Evolutionary conservation across 2,113 vertebrate species (phyloP), one percentile per base, ranked within the genome.

Genomic region (Tragulus kanchil): DNA sequence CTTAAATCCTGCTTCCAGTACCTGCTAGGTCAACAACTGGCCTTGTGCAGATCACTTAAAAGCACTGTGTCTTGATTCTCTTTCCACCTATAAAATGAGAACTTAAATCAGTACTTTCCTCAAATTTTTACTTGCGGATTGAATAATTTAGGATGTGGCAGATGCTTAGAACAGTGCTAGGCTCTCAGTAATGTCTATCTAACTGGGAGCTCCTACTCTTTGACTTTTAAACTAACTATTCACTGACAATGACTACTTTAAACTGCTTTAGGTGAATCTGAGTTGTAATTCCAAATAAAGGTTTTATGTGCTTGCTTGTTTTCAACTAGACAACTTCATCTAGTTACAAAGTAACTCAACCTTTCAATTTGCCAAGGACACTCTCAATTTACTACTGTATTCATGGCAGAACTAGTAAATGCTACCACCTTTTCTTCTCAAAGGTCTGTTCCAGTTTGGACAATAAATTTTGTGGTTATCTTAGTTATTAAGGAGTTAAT

Each of bases 191-290:
- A 84, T 77, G 16, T 42, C 31, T 73, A 25, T n/a, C 12, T 50
- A 81, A 28, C 16, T 59, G 12, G 54, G 26, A 85, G 45, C 45
- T 78, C n/a, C 26, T 73, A 26, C 8, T 77, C 26, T 92, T 59
- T 50, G 56, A 96, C 93, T 62, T 96, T 93, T 45, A 86, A 87
- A 62, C 48, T 91, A 56, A 83, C 25, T 42, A 92, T 62, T 88
- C 67, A 64, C n/a, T 13, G 17, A 62, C 7, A 61, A 69, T 87
- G 28, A 78, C 17, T 85, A 4, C 16, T 87, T 77, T 77, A 69
- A 90, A 83, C 12, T 2, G 17, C 89, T 54, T 28, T 79, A 84
- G 25, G 65, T 64, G 52, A 86, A 25, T 36, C 13, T 31, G 21
- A 89, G 59, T n/a, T 86, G 3, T 23, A 52, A 78, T 59, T 82